Evolutionary conservation across 2,888 invertebrate genomes (phyloP).

Genomic region (Latrodectus elegans): DNA sequence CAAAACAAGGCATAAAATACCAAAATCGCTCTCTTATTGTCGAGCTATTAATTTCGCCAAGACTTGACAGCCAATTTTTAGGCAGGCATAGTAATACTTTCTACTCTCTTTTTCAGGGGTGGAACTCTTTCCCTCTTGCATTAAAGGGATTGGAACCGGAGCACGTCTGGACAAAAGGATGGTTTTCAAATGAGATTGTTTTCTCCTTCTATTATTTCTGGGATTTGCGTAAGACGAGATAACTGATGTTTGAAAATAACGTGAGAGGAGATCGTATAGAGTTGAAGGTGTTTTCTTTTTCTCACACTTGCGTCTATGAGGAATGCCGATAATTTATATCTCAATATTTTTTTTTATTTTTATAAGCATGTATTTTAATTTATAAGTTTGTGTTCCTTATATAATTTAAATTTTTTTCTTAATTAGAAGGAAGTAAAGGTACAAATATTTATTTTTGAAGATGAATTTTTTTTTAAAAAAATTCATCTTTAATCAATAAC

Average conservation of each 20-base stretch:
- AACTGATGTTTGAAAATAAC: too few species aligned
- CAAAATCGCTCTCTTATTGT: conserved; percentile 58
- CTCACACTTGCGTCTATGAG: neutral
- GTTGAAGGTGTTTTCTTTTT: neutral
- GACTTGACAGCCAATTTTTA: conserved; percentile 58
- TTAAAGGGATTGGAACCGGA: conserved; percentile 36
- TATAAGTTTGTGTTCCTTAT: too few species aligned
- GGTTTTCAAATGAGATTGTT: conserved; percentile 27
- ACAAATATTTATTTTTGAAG: too few species aligned
- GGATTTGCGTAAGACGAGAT: neutral
- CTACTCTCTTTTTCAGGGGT: neutral
- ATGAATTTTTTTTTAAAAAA: too few species aligned
- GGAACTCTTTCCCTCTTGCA: conserved; percentile 7
- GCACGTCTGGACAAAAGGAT: conserved; percentile 33
- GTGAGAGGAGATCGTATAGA: neutral
- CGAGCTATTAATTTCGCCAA: conserved; percentile 46
- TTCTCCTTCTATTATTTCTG: conserved; percentile 4
- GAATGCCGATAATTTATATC: too few species aligned
- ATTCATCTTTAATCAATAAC: too few species aligned
- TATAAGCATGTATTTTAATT: too few species aligned
- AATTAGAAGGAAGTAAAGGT: too few species aligned
- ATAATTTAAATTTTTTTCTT: too few species aligned
- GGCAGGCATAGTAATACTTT: conserved; percentile 10
- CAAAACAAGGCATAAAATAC: conserved; percentile 61
- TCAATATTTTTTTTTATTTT: too few species aligned